These are phyloP conservation scores for Anhinga rufa DNA, from an alignment of 2,113 vertebrate species.

Conservation along the genomic window DNA sequence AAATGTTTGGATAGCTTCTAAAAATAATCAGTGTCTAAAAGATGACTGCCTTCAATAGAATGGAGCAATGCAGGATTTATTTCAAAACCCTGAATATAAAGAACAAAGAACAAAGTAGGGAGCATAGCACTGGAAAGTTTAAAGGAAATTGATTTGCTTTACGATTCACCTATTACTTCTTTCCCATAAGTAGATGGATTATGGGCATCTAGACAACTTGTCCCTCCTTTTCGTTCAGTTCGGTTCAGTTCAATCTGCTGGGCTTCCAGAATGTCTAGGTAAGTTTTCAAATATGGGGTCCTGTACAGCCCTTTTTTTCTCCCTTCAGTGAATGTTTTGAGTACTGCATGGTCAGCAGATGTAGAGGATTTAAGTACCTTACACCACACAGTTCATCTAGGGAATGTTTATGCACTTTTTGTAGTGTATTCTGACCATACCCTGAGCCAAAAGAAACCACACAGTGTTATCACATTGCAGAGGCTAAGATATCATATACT, in stretches of 20 bases:
- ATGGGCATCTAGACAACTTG: background rate
- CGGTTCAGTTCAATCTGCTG: background rate
- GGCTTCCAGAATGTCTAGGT: background rate
- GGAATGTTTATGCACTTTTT: background rate
- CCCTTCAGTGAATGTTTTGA: background rate
- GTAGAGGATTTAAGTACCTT: background rate
- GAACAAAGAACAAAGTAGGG: background rate
- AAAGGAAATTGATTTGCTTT: background rate
- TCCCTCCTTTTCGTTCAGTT: background rate
- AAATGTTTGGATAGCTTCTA: background rate
- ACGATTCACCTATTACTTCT: background rate
- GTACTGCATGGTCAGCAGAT: background rate
- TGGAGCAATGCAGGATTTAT: background rate
- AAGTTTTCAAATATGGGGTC: background rate
- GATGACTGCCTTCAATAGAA: background rate
- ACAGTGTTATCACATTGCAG: background rate
- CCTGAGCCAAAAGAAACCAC: background rate
- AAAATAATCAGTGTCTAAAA: background rate
- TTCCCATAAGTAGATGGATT: background rate
- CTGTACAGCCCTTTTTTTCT: background rate
- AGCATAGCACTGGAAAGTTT: background rate
- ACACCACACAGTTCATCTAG: background rate
- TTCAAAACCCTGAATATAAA: background rate
- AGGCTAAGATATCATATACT: background rate
- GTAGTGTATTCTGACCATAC: background rate